Evolutionary conservation across 2,797 vertebrate genomes (phyloP).

Genomic region (Leptodactylus fallax): DNA sequence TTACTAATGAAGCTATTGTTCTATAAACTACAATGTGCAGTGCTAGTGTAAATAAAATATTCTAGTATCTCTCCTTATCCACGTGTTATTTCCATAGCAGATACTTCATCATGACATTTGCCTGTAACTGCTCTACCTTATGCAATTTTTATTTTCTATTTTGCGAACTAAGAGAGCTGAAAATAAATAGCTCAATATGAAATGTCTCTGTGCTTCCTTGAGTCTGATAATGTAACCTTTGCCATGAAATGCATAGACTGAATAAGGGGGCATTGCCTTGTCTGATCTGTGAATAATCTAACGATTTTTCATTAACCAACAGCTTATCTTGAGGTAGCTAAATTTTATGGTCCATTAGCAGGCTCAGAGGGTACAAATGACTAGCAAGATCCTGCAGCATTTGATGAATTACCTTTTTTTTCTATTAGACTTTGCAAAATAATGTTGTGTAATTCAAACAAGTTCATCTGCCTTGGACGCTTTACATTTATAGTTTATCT

Average conservation of each 20-base stretch:
- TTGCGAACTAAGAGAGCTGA: constrained; percentile 8
- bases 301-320: constrained; percentile 77
- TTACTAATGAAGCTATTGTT: no score
- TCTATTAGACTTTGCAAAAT: constrained; percentile 27
- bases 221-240: constrained; percentile 69
- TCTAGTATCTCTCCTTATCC: neutral
- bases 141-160: neutral
- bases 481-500: constrained; percentile 29
- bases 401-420: constrained; percentile 71
- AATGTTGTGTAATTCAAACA: constrained; percentile 10
- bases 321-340: constrained; percentile 77
- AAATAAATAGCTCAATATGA: constrained; percentile 39
- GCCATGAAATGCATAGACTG: constrained; percentile 64
- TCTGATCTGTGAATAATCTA: constrained; percentile 75
- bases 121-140: neutral
- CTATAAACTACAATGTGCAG: no score
- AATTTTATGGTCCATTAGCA: constrained; percentile 78
- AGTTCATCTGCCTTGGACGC: constrained; percentile 46
- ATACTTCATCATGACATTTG: neutral
- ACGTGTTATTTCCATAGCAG: neutral
- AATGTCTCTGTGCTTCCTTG: neutral
- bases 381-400: constrained; percentile 69
- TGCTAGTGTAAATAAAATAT: neutral
- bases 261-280: constrained; percentile 68
- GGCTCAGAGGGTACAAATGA: constrained; percentile 72